Conservation (phyloP, 2,797 vertebrate genomes). For the Sebastes trivittatus region DNA sequence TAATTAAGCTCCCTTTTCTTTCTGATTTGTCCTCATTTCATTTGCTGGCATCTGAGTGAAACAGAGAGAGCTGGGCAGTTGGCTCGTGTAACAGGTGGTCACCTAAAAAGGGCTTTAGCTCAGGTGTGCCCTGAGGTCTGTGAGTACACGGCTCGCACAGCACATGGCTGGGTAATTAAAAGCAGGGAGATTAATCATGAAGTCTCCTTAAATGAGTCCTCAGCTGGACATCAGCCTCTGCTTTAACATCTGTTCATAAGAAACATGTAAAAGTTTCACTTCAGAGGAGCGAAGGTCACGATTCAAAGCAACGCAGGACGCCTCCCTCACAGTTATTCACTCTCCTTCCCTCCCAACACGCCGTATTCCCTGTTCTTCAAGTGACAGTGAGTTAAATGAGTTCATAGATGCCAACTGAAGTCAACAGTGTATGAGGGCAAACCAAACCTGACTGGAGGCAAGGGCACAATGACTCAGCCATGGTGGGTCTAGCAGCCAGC, state of each 20-base stretch:
- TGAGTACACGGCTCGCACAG: conserved; percentile 39
- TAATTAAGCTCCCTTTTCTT: conserved; percentile 37
- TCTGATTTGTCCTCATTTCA: conserved; percentile 19
- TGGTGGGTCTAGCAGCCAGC: conserved; percentile 45
- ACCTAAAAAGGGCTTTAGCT: conserved; percentile 31
- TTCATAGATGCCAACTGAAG: conserved; percentile 59
- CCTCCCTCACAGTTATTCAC: conserved; percentile 39
- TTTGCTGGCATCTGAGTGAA: conserved; percentile 25
- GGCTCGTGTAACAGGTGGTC: conserved; percentile 42
- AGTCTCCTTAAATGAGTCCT: conserved; percentile 6
- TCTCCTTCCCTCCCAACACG: not conserved
- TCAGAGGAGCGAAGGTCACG: not conserved
- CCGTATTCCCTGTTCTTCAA: conserved; percentile 20
- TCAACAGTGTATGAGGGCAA: conserved; percentile 48
- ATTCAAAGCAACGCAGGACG: conserved; percentile 13
- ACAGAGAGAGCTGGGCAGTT: not conserved
- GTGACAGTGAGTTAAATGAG: conserved; percentile 52
- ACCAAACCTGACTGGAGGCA: conserved; percentile 67
- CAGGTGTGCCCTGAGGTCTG: conserved; percentile 27
- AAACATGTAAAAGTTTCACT: not conserved
- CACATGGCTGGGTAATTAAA: conserved; percentile 53
- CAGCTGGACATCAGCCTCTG: conserved; percentile 2
- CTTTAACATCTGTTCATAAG: not conserved
- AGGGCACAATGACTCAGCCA: conserved; percentile 60
- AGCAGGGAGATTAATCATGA: conserved; percentile 45